phyloP scores from a whole-genome alignment of 53 echinoderm and acorn worm genomes.

The Hippasteria phrygiana region DNA sequence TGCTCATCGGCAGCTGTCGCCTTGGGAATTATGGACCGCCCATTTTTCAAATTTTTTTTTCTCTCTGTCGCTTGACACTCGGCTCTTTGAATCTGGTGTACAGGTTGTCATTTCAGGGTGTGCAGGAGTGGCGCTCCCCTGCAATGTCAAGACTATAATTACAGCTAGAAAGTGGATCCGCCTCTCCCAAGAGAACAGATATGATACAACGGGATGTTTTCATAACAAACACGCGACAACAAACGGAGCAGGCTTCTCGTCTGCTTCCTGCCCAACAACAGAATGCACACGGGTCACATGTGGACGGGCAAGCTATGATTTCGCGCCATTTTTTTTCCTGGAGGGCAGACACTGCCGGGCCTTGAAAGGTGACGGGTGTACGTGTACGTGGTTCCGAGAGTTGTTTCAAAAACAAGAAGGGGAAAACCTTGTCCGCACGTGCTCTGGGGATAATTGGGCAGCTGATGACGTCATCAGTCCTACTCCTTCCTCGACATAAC shows the following conservation, averaged over 20 bases:
- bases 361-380: constrained; percentile 23
- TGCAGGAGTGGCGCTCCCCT: neutral
- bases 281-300: neutral
- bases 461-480: neutral
- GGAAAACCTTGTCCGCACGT: neutral
- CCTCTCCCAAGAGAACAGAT: neutral
- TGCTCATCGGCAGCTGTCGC: neutral
- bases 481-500: neutral
- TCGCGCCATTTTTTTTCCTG: neutral
- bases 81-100: constrained; percentile 32
- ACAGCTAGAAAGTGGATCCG: neutral
- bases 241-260: constrained; percentile 28
- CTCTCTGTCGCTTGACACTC: constrained; percentile 6
- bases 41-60: neutral
- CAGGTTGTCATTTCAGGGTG: constrained; percentile 18
- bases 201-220: constrained; percentile 40
- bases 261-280: constrained; percentile 23
- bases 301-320: neutral
- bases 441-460: neutral
- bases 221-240: constrained; percentile 53
- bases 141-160: constrained; percentile 40
- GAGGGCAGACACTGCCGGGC: constrained; percentile 9
- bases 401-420: neutral
- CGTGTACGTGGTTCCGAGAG: neutral
- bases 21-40: neutral